Evolutionary conservation across 2,797 vertebrate genomes (phyloP), one percentile per base, ranked within the genome.

Genomic region (Fistularia tabacaria): DNA sequence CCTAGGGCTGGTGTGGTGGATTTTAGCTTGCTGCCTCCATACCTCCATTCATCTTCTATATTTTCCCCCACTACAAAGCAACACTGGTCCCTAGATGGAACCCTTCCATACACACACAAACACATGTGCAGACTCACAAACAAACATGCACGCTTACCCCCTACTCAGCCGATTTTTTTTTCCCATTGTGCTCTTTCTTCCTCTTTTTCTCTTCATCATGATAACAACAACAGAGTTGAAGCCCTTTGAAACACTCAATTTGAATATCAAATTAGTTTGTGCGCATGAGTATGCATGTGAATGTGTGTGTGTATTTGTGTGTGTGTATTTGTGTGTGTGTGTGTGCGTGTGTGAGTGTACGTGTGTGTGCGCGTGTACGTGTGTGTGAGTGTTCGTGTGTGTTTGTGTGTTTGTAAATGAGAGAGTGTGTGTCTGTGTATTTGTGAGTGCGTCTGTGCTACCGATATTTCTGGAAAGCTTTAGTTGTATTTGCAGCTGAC

Each of bases 41-140:
- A 88, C 46, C 11, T 48, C 46, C 14, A 15, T 48, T 93, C 93
- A 94, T 93, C 91, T 91, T 87, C 89, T 90, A 93, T 94, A 92
- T 93, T 92, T 92, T 92, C 90, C 92, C 87, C 61, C 54, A 83
- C 92, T 92, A 93, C 91, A 93, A 90, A 89, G 91, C 85, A 90
- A 84, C 87, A 64, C 83, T 91, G 85, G 87, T 92, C 87, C 86
- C 88, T 79, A 87, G 89, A 90, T 90, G 83, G 82, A 73, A 48
- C 58, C 55, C 49, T 44, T 41, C 57, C 87, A 42, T 62, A 54
- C 49, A 57, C 68, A 65, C 15, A n/a, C 44, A 39, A 47, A 46
- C 37, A 57, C 49, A 45, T 41, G 25, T 46, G 64, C n/a, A 14
- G 7, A 58, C 3, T 46, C 11, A 8, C 15, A 38, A 47, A 13